Evolutionary conservation across 2,888 invertebrate genomes (phyloP).

Genomic region (Neoscelio sp.): DNA sequence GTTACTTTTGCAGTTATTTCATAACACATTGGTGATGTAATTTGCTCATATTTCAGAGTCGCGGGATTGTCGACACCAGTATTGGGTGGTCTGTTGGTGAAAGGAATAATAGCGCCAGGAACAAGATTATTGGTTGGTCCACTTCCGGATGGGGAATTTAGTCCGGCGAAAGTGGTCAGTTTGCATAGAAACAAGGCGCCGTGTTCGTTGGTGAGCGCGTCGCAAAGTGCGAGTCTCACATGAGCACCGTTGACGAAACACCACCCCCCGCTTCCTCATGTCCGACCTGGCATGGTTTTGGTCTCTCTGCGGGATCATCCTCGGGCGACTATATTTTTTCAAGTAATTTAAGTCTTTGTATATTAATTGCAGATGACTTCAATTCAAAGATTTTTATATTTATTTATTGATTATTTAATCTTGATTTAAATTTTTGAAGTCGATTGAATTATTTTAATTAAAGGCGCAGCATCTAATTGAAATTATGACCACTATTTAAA

Average conservation of each 20-base stretch:
- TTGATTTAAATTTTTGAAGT: no score
- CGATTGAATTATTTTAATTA: no score
- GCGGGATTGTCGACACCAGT: conserved; percentile 91
- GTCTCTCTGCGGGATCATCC: conserved; percentile 85
- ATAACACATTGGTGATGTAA: neutral
- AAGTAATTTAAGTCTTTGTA: no score
- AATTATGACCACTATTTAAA: no score
- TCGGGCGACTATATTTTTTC: conserved; percentile 84
- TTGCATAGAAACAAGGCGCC: conserved; percentile 97
- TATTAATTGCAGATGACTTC: no score
- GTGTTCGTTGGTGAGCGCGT: conserved; percentile 93
- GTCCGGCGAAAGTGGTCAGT: conserved; percentile 90
- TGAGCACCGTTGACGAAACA: conserved; percentile 85
- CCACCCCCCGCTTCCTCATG: conserved; percentile 83
- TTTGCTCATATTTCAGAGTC: conserved; percentile 86
- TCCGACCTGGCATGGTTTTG: conserved; percentile 94
- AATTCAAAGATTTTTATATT: no score
- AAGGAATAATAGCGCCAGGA: conserved; percentile 95
- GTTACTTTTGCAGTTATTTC: neutral
- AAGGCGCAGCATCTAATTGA: no score
- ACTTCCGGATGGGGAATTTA: conserved; percentile 91
- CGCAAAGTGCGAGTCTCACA: conserved; percentile 94
- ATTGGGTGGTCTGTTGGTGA: conserved; percentile 92
- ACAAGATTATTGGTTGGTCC: conserved; percentile 91
- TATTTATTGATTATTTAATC: no score